Conservation (phyloP, 2,113 vertebrate genomes). For the Saguinus imperator region DNA sequence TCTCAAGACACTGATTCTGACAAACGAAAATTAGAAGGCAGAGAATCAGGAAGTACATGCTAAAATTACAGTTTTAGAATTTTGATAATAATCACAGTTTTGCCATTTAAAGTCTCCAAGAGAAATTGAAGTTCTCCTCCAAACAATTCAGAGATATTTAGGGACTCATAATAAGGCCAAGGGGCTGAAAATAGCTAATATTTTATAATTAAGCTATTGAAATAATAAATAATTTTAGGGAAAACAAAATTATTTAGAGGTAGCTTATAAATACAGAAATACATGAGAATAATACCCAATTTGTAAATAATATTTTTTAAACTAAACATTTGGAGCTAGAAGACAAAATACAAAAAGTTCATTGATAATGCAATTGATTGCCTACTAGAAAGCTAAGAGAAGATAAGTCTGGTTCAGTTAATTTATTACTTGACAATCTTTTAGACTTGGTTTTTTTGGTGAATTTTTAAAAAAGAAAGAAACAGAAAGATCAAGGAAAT, state of each 20-base stretch:
- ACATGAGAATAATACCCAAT: not conserved
- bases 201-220: not conserved
- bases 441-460: not conserved
- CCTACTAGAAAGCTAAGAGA: not conserved
- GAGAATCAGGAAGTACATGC: not conserved
- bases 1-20: not conserved
- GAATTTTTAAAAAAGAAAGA: not conserved
- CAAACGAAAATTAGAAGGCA: not conserved
- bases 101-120: not conserved
- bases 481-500: slow-evolving; percentile 33
- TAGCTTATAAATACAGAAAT: not conserved
- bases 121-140: not conserved
- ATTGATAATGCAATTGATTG: not conserved
- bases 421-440: not conserved
- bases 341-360: slow-evolving; percentile 10
- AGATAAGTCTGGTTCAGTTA: not conserved
- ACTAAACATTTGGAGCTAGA: not conserved
- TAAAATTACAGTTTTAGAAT: not conserved
- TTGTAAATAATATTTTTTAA: slow-evolving; percentile 22
- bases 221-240: not conserved
- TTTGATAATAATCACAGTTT: not conserved
- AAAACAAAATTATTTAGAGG: slow-evolving; percentile 15
- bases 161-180: not conserved
- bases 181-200: not conserved
- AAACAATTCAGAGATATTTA: not conserved